Base-by-base conservation (phyloP, 2,797 vertebrate genomes). In the Gambusia yucatana region DNA sequence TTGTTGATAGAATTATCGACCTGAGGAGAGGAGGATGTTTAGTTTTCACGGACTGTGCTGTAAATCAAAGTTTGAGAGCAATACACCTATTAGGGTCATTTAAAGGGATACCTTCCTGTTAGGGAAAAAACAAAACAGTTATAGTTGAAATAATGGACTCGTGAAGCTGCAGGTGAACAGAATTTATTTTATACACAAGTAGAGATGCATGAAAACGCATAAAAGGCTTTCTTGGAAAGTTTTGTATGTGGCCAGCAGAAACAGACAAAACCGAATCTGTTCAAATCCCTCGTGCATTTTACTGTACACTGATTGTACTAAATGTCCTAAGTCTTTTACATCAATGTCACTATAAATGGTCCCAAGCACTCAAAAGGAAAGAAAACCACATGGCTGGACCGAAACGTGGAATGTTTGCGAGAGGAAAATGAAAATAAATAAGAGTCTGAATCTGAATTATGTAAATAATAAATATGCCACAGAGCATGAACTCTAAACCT, bases 141-240 rank as follows among this genome's bases (percentile, higher is more conserved):
- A 84, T 59, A 75, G 75, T 76, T 79, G 80, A 83, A 87, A 81
- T 70, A 61, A 78, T 76, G 77, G 77, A 44, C 71, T 76, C 63
- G 77, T 78, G 74, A 76, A 83, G 77, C 82, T 77, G 11, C 63
- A 59, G 77, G 75, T 59, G 7, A 61, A 82, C 86, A 81, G 80
- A 72, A 86, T 89, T 85, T 80, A 77, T 91, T 88, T 87, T 87
- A 81, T 86, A 86, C 86, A 91, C 87, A 91, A 91, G 93, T 84
- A 85, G 89, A 78, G 77, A 77, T 85, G 88, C 88, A 93, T 92
- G 95, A 94, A 95, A 96, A 95, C 78, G 86, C 91, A 96, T 95
- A 94, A 95, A 96, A 95, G 93, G 91, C 88, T 94, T 91, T 92
- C 91, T 92, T 84, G 87, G 91, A 94, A 88, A 94, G 89, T 90